Conservation (phyloP, 2,113 vertebrate genomes). For the Cochlearius cochlearius region DNA sequence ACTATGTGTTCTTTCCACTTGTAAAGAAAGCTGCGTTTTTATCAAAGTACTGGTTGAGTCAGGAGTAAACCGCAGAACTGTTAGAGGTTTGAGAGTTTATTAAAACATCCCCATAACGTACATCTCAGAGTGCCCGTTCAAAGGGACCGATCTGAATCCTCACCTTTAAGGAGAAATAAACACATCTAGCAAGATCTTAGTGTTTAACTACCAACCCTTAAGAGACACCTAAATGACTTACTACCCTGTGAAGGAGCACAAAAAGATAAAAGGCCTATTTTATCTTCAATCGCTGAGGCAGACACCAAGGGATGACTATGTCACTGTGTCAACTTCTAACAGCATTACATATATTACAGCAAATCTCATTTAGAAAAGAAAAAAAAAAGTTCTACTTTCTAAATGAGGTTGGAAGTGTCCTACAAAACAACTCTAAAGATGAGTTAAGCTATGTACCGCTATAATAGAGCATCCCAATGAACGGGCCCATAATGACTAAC, state of each 20-base stretch:
- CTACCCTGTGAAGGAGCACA: neutral
- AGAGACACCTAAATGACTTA: slow-evolving; percentile 2
- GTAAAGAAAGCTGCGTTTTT: neutral
- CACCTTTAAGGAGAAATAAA: neutral
- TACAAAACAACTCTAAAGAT: neutral
- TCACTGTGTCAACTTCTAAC: neutral
- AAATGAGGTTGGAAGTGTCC: neutral
- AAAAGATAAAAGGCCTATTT: slow-evolving; percentile 28
- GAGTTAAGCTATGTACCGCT: neutral
- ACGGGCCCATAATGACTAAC: neutral
- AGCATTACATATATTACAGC: neutral
- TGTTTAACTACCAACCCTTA: neutral
- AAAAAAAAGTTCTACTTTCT: neutral
- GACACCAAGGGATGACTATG: neutral
- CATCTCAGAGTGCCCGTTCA: neutral
- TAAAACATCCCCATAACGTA: neutral
- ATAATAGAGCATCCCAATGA: neutral
- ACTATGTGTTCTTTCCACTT: neutral
- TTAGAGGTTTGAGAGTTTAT: neutral
- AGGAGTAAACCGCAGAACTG: neutral
- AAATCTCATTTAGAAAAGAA: neutral
- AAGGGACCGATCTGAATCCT: neutral
- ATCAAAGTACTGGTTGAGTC: neutral
- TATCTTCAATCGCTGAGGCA: neutral
- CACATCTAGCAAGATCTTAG: neutral